These are phyloP conservation scores for Enteromius viviparus DNA, from an alignment of 2,797 vertebrate species.

Conservation along the genomic window DNA sequence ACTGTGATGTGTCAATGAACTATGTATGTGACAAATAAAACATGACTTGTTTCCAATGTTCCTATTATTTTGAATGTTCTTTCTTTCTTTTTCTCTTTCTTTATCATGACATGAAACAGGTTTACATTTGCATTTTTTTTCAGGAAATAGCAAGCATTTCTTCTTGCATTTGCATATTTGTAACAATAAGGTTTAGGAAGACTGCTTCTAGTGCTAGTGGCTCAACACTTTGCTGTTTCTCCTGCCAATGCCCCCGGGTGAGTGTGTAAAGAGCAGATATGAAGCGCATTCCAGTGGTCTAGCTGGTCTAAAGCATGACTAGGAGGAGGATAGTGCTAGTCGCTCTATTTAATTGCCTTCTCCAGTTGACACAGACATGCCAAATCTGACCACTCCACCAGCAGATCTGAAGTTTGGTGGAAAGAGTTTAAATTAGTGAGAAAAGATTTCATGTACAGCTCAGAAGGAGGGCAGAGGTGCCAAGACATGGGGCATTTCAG, in stretches of 20 bases:
- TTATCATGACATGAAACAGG: background rate
- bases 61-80: background rate
- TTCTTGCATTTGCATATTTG: conserved; percentile 1
- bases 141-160: background rate
- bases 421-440: conserved; percentile 13
- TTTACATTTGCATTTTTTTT: background rate
- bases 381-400: conserved; percentile 5
- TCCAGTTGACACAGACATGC: conserved; percentile 13
- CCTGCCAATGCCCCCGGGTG: background rate
- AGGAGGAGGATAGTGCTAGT: background rate
- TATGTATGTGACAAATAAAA: conserved; percentile 1
- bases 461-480: background rate
- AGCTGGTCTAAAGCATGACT: conserved; percentile 15
- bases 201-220: background rate
- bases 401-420: background rate
- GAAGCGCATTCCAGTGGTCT: background rate
- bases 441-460: background rate
- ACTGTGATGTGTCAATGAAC: background rate
- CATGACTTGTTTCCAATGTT: background rate
- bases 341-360: background rate
- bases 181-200: background rate
- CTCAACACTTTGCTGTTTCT: background rate
- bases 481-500: background rate
- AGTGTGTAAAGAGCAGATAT: conserved; percentile 23
- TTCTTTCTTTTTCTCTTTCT: background rate